phyloP scores from a whole-genome alignment of 2,113 vertebrate species.

The Talpa occidentalis region DNA sequence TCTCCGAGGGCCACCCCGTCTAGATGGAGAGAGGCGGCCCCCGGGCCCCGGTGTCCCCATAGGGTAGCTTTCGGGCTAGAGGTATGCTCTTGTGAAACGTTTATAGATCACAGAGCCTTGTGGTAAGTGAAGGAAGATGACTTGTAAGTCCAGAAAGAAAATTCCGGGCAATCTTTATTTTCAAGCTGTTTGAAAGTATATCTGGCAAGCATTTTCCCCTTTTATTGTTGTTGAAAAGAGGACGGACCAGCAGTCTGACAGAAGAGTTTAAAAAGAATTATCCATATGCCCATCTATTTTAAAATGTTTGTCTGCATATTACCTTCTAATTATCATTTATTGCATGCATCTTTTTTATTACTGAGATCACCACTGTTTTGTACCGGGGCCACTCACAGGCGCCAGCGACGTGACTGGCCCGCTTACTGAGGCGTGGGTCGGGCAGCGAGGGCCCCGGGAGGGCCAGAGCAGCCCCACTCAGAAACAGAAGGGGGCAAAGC shows the following conservation, averaged over 20 bases:
- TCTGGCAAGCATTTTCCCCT: neutral
- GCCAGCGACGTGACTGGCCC: neutral
- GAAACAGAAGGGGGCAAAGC: neutral
- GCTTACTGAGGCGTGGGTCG: neutral
- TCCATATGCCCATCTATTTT: neutral
- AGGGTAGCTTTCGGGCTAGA: neutral
- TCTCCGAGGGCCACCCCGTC: no score
- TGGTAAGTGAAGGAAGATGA: neutral
- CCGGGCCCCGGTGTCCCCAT: neutral
- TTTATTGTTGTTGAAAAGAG: neutral
- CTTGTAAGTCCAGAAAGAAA: neutral
- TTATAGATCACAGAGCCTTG: neutral
- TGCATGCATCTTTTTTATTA: neutral
- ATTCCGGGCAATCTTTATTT: slow-evolving; percentile 18
- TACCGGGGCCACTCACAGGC: neutral
- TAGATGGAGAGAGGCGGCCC: neutral
- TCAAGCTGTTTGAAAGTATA: neutral
- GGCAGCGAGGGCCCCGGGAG: neutral
- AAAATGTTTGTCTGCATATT: neutral
- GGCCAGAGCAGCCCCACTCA: no score
- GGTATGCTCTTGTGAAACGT: neutral
- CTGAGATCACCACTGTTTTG: neutral
- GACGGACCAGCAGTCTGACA: neutral
- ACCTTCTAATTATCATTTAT: neutral
- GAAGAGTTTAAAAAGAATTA: slow-evolving; percentile 42